Conservation (phyloP, 2,113 vertebrate genomes). For the Silurus meridionalis region DNA sequence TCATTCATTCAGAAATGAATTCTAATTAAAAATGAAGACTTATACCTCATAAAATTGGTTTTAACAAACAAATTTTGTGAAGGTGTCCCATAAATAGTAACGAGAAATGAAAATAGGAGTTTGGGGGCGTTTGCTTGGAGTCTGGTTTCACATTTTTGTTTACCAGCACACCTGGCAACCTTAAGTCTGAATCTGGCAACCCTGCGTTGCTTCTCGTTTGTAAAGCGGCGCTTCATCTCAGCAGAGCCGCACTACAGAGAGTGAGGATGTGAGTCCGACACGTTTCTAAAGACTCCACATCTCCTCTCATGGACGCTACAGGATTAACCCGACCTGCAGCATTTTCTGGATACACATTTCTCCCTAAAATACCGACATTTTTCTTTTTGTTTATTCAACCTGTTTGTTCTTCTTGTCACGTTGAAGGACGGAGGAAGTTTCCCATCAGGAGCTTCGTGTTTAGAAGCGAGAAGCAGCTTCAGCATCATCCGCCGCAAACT, state of each 20-base stretch:
- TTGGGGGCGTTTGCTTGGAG: background rate
- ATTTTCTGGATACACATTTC: background rate
- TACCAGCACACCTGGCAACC: background rate
- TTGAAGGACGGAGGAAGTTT: constrained; percentile 11
- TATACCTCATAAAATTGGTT: background rate
- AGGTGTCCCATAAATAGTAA: background rate
- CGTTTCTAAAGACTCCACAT: background rate
- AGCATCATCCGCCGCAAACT: too few relatives aligned
- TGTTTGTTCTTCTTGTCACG: background rate
- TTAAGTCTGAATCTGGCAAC: constrained; percentile 9
- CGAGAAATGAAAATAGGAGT: background rate
- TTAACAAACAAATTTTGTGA: background rate
- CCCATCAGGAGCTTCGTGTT: background rate
- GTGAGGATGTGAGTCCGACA: background rate
- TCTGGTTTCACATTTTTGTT: background rate
- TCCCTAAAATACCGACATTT: background rate
- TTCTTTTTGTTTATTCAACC: background rate
- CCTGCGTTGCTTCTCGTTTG: background rate
- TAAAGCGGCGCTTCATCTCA: constrained; percentile 5
- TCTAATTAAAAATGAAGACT: too few relatives aligned
- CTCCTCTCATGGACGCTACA: background rate
- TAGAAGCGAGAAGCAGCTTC: too few relatives aligned
- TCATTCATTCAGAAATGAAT: background rate
- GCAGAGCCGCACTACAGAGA: background rate
- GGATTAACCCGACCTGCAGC: constrained; percentile 3